A percentile compares a stretch with the other conserved stretches of the same genome.
Evolutionary conservation across 2,113 vertebrate genomes (phyloP).

Genomic region (Dascyllus trimaculatus): DNA sequence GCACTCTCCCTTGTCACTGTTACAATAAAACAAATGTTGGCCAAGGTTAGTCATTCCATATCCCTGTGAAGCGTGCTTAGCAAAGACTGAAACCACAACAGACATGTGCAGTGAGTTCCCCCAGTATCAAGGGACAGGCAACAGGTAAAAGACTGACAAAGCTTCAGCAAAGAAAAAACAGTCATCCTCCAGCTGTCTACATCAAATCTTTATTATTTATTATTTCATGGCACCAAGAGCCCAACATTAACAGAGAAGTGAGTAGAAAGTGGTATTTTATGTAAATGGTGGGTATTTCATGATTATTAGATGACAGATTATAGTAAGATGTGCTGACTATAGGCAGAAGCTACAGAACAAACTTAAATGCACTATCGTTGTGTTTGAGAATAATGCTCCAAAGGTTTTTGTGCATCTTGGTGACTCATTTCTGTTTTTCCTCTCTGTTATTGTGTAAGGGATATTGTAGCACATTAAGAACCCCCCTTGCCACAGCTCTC

Average conservation of each 20-base stretch:
- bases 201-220: no score
- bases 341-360: background rate
- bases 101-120: background rate
- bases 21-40: background rate
- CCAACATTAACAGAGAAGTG: background rate
- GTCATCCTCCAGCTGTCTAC: no score
- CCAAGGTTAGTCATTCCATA: background rate
- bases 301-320: background rate
- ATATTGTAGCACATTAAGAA: constrained; percentile 53
- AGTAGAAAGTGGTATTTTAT: no score
- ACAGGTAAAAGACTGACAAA: no score
- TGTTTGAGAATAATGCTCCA: no score
- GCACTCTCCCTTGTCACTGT: background rate
- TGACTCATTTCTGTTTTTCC: constrained; percentile 18
- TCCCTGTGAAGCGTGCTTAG: background rate
- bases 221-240: background rate
- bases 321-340: background rate
- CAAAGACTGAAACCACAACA: constrained; percentile 1
- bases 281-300: no score
- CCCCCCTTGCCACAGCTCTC: constrained; percentile 51
- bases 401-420: no score
- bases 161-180: no score
- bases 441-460: constrained; percentile 45
- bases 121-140: no score
- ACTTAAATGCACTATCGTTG: background rate